Percentiles rank a stretch among this genome's conserved stretches.
Evolutionary conservation across 2,888 invertebrate genomes (phyloP).

Genomic region (Catocala fraxini): DNA sequence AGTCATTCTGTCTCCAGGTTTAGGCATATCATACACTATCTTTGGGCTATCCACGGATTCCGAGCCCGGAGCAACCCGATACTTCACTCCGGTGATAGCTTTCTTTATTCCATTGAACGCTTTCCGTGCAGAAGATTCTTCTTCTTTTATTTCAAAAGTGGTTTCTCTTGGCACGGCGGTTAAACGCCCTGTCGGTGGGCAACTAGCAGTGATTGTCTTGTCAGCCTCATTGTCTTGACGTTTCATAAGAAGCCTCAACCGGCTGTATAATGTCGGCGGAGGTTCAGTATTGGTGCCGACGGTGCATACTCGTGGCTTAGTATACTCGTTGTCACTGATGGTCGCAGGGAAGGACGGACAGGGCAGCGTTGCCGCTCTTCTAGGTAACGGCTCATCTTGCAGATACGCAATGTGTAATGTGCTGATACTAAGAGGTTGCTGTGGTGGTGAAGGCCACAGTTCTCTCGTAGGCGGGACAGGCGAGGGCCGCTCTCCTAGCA

Average conservation of each 20-base stretch:
- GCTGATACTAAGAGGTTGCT: constrained; percentile 79
- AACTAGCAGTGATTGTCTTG: constrained; percentile 45
- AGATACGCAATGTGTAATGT: constrained; percentile 81
- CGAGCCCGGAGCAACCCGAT: constrained; percentile 73
- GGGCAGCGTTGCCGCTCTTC: constrained; percentile 73
- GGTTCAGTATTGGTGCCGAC: constrained; percentile 83
- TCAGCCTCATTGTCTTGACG: constrained; percentile 59
- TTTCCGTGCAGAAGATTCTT: constrained; percentile 67
- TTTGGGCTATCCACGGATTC: constrained; percentile 79
- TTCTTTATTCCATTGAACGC: constrained; percentile 75
- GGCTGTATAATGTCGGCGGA: constrained; percentile 66
- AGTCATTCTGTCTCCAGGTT: constrained; percentile 81
- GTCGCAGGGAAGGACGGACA: constrained; percentile 65
- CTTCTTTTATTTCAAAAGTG: constrained; percentile 66
- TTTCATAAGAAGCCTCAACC: constrained; percentile 65
- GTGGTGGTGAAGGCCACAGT: constrained; percentile 75
- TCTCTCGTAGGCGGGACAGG: constrained; percentile 82
- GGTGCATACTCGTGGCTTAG: constrained; percentile 69
- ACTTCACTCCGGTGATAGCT: constrained; percentile 75
- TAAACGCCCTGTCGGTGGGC: constrained; percentile 67
- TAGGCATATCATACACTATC: constrained; percentile 78
- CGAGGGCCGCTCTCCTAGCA: constrained; percentile 81
- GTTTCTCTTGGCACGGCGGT: constrained; percentile 72
- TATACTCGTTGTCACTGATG: constrained; percentile 58
- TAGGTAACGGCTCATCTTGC: constrained; percentile 71